Evolutionary conservation across 2,113 vertebrate species (phyloP).

Genomic region (Hiodon alosoides): DNA sequence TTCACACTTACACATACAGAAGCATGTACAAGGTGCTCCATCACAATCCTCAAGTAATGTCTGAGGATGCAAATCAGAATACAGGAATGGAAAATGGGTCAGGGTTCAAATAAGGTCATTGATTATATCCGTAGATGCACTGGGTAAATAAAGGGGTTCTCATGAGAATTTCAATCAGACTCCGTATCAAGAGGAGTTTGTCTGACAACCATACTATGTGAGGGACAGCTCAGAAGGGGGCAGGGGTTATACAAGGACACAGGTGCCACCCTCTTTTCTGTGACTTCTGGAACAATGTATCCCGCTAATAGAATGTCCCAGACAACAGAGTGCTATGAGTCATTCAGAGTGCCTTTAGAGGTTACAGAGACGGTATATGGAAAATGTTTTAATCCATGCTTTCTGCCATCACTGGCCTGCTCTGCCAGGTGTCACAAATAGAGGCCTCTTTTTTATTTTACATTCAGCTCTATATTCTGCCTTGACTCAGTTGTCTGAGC

Average conservation of each 20-base stretch:
- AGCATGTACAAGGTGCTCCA: slow-evolving; percentile 1
- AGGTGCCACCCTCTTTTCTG: background rate
- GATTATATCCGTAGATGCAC: no score
- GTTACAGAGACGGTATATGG: background rate
- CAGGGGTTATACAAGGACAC: slow-evolving; percentile 1
- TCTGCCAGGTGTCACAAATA: background rate
- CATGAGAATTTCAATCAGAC: no score
- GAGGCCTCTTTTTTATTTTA: background rate
- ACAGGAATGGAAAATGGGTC: slow-evolving; percentile 12
- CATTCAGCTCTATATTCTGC: background rate
- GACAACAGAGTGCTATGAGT: background rate
- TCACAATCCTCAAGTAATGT: background rate
- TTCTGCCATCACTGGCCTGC: background rate
- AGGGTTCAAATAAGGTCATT: no score
- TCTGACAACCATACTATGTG: background rate
- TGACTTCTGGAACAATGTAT: background rate
- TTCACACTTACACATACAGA: no score
- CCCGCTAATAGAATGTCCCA: background rate
- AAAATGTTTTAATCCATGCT: background rate
- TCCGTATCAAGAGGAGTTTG: no score
- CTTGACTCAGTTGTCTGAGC: background rate
- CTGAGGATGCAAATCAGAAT: background rate
- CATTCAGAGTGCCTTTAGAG: background rate
- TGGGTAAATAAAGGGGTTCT: no score
- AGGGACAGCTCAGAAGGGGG: background rate